A percentile compares a stretch with the other conserved stretches of the same genome.
phyloP scores from a whole-genome alignment of 1,140 invertebrate genomes.

The Nebria ingens region DNA sequence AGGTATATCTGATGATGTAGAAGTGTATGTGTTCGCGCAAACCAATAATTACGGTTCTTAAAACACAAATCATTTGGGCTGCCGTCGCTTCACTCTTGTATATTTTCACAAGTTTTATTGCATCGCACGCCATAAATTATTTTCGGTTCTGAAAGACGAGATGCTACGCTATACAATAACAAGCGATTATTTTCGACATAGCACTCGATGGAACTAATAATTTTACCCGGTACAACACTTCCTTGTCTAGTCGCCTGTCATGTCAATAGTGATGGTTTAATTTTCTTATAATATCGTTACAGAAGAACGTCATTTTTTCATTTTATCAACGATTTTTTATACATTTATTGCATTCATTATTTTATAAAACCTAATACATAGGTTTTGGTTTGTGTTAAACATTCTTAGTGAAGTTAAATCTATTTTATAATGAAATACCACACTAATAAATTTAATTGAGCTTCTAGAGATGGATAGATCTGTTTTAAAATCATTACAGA shows the following conservation, averaged over 20 bases:
- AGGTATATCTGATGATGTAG: too few relatives aligned
- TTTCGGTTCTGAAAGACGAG: constrained; percentile 2
- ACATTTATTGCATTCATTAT: too few relatives aligned
- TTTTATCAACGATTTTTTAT: too few relatives aligned
- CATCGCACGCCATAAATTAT: constrained; percentile 6
- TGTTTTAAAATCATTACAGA: too few relatives aligned
- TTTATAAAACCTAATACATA: too few relatives aligned
- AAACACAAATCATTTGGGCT: background rate
- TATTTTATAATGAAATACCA: too few relatives aligned
- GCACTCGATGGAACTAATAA: background rate
- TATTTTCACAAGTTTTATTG: constrained; percentile 4
- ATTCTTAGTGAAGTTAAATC: too few relatives aligned
- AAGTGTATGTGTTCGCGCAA: too few relatives aligned
- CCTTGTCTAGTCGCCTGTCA: background rate
- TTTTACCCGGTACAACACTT: background rate
- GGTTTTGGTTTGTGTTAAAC: too few relatives aligned
- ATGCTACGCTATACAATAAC: background rate
- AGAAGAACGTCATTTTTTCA: too few relatives aligned
- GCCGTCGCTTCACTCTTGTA: background rate
- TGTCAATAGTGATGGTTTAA: background rate
- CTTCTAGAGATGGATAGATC: too few relatives aligned
- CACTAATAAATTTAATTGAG: too few relatives aligned
- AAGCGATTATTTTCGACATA: background rate
- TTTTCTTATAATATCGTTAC: background rate
- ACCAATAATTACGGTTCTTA: background rate